Evolutionary conservation across 2,797 vertebrate species (phyloP).

Genomic region (Poeciliopsis gracilis): DNA sequence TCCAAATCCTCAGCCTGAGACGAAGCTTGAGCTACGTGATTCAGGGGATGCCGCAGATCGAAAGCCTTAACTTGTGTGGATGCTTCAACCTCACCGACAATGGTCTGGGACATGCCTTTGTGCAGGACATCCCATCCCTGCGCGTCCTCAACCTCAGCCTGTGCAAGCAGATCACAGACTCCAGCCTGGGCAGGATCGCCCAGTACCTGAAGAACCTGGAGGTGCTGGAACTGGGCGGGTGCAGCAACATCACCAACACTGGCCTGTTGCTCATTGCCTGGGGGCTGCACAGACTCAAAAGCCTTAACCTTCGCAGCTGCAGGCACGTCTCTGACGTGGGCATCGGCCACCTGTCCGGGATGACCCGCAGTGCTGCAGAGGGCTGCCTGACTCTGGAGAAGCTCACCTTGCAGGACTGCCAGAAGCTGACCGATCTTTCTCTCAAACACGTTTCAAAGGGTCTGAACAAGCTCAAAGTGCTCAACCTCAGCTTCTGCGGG

Average conservation of each 20-base stretch:
- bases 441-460: slow-evolving; percentile 96
- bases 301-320: slow-evolving; percentile 96
- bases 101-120: slow-evolving; percentile 97
- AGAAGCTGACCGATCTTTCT: slow-evolving; percentile 95
- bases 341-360: slow-evolving; percentile 95
- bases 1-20: slow-evolving; percentile 96
- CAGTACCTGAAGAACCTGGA: slow-evolving; percentile 97
- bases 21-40: slow-evolving; percentile 98
- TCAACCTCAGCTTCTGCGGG: slow-evolving; percentile 98
- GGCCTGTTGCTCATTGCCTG: slow-evolving; percentile 95
- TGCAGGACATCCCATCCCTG: slow-evolving; percentile 94
- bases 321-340: slow-evolving; percentile 97
- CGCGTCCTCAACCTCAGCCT: slow-evolving; percentile 95
- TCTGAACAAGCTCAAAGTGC: slow-evolving; percentile 90
- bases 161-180: slow-evolving; percentile 98
- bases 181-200: slow-evolving; percentile 95
- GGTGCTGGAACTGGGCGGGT: slow-evolving; percentile 96
- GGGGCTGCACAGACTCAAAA: slow-evolving; percentile 96
- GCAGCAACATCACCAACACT: slow-evolving; percentile 98
- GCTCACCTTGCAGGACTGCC: slow-evolving; percentile 97
- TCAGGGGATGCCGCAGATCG: slow-evolving; percentile 97
- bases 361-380: slow-evolving; percentile 96
- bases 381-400: slow-evolving; percentile 96
- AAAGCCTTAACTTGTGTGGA: slow-evolving; percentile 97
- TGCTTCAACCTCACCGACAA: slow-evolving; percentile 99